Percentiles rank a stretch among this genome's conserved stretches.
phyloP scores from a whole-genome alignment of 2,113 vertebrate species.

The Catharus fuscescens region DNA sequence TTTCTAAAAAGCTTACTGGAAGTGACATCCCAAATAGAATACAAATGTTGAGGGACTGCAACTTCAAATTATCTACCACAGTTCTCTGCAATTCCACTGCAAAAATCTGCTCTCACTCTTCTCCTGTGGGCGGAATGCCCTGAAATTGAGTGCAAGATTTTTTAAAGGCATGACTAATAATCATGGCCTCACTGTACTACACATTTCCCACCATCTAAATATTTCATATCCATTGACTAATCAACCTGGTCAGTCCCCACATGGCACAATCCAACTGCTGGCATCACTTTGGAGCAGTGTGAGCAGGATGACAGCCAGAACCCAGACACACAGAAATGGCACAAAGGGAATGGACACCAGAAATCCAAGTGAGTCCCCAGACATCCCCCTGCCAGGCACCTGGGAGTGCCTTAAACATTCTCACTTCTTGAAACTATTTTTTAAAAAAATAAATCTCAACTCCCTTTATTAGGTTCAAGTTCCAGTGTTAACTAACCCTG shows the following conservation, averaged over 20 bases:
- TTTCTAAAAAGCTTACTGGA: conserved; percentile 45
- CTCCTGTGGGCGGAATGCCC: neutral
- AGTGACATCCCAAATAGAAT: conserved; percentile 30
- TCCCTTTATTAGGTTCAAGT: neutral
- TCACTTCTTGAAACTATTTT: neutral
- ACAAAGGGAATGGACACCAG: fast-evolving
- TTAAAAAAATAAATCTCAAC: neutral
- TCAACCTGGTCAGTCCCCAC: neutral
- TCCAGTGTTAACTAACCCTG: neutral
- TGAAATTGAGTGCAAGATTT: neutral
- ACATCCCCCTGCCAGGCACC: fast-evolving
- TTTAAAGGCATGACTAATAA: neutral
- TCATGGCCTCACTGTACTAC: neutral
- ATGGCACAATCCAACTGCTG: neutral
- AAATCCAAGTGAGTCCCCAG: neutral
- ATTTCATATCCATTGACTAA: neutral
- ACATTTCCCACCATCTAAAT: neutral
- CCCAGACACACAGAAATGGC: neutral
- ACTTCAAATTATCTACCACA: neutral
- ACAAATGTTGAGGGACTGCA: neutral
- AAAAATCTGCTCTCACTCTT: neutral
- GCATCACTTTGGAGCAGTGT: neutral
- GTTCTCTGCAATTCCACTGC: neutral
- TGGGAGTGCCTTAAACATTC: neutral
- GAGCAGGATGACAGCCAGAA: neutral